phyloP scores from a whole-genome alignment of 1,140 invertebrate genomes.

The Stegodyphus dumicola region DNA sequence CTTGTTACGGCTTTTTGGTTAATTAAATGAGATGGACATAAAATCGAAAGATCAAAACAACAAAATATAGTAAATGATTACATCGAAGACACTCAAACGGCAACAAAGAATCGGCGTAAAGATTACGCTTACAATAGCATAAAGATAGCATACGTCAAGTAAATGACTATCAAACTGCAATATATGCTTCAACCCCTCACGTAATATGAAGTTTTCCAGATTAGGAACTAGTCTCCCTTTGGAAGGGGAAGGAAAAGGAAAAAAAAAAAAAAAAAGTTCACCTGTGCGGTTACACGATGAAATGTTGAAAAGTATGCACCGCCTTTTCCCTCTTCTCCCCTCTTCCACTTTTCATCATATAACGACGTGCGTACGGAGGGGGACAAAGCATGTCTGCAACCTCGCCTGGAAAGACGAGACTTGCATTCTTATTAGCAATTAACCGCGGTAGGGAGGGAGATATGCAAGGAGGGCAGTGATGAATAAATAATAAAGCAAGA shows the following conservation, averaged over 20 bases:
- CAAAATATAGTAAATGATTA: no score
- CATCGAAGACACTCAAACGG: no score
- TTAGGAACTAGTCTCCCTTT: slow-evolving; percentile 16
- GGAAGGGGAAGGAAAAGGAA: background rate
- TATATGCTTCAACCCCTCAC: background rate
- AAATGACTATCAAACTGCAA: no score
- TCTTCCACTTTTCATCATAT: background rate
- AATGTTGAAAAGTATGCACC: slow-evolving; percentile 15
- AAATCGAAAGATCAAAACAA: no score
- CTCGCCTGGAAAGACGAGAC: slow-evolving; percentile 1
- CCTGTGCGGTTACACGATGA: slow-evolving; percentile 28
- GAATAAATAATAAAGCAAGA: slow-evolving; percentile 44
- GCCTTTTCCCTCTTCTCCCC: background rate
- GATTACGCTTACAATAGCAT: no score
- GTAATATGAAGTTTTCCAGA: slow-evolving; percentile 25
- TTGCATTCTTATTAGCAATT: slow-evolving; percentile 53
- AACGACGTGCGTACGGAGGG: background rate
- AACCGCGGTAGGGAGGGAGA: slow-evolving; percentile 22
- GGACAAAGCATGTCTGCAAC: background rate
- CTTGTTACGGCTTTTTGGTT: no score
- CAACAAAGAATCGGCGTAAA: no score
- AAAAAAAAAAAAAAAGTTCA: background rate
- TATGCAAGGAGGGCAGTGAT: background rate
- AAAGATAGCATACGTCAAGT: no score
- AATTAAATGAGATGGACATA: no score